Conservation (phyloP, 2,797 vertebrate genomes). For the Lycodopsis pacificus region DNA sequence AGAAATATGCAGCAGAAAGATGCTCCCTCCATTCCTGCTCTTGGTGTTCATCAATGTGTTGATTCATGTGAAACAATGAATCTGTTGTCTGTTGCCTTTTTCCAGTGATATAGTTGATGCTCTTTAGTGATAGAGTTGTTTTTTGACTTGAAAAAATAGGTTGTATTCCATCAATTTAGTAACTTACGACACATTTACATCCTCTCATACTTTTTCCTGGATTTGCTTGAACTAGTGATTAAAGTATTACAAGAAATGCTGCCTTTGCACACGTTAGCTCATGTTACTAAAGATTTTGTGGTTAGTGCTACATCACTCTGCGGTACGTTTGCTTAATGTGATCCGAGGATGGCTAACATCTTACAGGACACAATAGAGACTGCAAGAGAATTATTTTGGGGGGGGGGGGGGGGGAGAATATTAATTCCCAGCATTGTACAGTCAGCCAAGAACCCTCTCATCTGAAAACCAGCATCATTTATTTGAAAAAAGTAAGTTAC, state of each 20-base stretch:
- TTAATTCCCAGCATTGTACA: constrained; percentile 1
- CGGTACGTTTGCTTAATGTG: constrained; percentile 14
- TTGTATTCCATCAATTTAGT: neutral
- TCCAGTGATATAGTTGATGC: neutral
- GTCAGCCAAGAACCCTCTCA: neutral
- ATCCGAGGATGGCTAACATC: constrained; percentile 5
- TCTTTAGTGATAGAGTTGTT: neutral
- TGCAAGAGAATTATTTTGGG: neutral
- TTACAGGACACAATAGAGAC: constrained; percentile 10
- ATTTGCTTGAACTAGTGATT: neutral
- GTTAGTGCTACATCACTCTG: neutral
- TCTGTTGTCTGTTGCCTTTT: neutral
- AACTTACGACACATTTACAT: neutral
- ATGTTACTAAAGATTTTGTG: neutral
- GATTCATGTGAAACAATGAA: neutral
- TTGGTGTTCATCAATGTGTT: neutral
- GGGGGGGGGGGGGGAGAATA: neutral
- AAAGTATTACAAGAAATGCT: neutral
- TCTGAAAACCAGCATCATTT: neutral
- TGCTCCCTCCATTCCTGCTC: neutral
- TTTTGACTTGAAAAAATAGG: neutral
- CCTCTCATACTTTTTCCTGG: neutral
- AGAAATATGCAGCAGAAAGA: neutral
- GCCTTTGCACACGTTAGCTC: constrained; percentile 6
- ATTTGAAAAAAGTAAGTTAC: neutral